These are phyloP conservation scores for Tipula unca DNA, from an alignment of 2,888 invertebrate species.

Conservation along the genomic window DNA sequence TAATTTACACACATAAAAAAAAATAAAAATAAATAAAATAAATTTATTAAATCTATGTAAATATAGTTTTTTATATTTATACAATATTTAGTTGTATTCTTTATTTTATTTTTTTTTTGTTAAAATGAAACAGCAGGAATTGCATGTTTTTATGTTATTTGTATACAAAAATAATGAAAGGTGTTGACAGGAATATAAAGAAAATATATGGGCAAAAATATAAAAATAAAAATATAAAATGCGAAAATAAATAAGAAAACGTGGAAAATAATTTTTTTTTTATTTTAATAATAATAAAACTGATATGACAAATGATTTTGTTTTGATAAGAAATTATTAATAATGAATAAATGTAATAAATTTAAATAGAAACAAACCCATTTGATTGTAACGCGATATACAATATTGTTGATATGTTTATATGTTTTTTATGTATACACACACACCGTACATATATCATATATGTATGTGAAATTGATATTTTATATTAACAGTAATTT, in stretches of 20 bases:
- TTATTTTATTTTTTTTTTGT: background rate
- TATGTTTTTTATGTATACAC: too few relatives aligned
- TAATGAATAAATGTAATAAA: background rate
- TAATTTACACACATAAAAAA: background rate
- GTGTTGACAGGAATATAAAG: constrained; percentile 2
- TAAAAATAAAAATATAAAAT: too few relatives aligned
- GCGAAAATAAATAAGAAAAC: background rate
- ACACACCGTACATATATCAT: too few relatives aligned
- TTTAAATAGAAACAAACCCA: background rate
- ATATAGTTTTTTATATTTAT: background rate
- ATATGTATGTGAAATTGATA: too few relatives aligned
- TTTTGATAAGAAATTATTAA: background rate
- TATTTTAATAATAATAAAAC: background rate
- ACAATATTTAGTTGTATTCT: background rate
- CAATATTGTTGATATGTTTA: background rate
- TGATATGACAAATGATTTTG: constrained; percentile 8
- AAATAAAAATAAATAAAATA: background rate
- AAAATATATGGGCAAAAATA: background rate
- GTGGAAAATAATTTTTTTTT: background rate
- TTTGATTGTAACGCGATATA: background rate
- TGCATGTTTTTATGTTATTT: background rate
- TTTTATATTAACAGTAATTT: too few relatives aligned
- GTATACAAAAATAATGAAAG: background rate
- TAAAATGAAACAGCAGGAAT: background rate
- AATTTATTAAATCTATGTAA: constrained; percentile 3